phyloP scores from a whole-genome alignment of 2,113 vertebrate genomes.

The Engystomops pustulosus region DNA sequence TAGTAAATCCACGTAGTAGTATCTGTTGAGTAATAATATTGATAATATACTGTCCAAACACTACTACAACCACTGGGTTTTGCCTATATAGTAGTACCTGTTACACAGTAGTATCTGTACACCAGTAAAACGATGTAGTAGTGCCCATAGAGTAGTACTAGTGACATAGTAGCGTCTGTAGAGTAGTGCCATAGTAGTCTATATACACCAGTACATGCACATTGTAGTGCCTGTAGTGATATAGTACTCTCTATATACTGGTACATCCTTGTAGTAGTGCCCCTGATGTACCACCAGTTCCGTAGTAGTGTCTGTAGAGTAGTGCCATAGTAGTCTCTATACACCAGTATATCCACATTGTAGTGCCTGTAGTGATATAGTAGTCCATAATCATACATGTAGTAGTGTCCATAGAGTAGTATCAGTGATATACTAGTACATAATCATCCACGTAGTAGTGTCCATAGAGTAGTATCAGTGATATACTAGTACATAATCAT shows the following conservation, averaged over 20 bases:
- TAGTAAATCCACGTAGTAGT: not conserved
- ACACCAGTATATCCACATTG: not conserved
- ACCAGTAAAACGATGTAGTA: not conserved
- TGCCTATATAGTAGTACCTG: not conserved
- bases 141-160: not conserved
- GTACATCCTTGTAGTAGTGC: not conserved
- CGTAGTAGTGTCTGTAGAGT: not conserved
- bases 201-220: not conserved
- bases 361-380: no score
- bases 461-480: not conserved
- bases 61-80: no score
- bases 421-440: not conserved
- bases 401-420: not conserved
- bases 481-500: not conserved
- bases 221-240: not conserved
- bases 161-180: not conserved
- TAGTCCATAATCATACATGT: no score
- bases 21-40: not conserved
- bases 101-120: not conserved
- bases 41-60: not conserved
- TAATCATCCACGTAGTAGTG: not conserved
- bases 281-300: no score
- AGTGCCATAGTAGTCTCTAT: not conserved
- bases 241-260: not conserved
- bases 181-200: not conserved